Evolutionary conservation across 2,888 invertebrate genomes (phyloP).

Genomic region (Lasioglossum pauxillum): DNA sequence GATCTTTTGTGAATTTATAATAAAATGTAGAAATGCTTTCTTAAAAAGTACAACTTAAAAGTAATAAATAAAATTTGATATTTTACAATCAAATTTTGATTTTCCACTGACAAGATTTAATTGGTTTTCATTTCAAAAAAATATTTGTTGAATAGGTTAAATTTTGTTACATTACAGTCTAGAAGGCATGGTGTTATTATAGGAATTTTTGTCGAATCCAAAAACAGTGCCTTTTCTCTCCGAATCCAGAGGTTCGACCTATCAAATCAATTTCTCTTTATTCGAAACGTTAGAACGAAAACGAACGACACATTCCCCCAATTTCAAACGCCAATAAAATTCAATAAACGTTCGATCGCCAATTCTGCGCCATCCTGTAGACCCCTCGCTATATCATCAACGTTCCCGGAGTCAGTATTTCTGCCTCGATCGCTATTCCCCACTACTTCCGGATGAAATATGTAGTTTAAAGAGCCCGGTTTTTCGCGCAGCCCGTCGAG

Average conservation of each 20-base stretch:
- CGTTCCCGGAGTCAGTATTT: neutral
- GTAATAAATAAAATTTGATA: too few species aligned
- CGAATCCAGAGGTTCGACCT: too few species aligned
- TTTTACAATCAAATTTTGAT: too few species aligned
- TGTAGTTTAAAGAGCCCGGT: neutral
- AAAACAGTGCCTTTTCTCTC: neutral
- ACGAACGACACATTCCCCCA: neutral
- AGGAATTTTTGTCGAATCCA: neutral
- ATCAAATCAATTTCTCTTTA: too few species aligned
- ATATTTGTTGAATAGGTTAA: neutral
- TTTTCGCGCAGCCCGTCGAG: conserved; percentile 28
- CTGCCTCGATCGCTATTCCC: neutral
- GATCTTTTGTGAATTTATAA: neutral
- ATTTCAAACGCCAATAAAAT: neutral
- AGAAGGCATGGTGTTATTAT: neutral
- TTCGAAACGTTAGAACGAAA: too few species aligned
- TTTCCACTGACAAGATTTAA: neutral
- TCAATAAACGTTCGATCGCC: neutral
- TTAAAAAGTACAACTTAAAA: too few species aligned
- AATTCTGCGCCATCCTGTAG: neutral
- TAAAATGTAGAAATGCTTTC: too few species aligned
- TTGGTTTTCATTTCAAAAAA: neutral
- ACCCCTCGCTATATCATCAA: neutral
- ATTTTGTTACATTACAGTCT: neutral
- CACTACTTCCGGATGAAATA: conserved; percentile 1